Base-by-base conservation (phyloP, 2,113 vertebrate species). In the Phalacrocorax aristotelis region DNA sequence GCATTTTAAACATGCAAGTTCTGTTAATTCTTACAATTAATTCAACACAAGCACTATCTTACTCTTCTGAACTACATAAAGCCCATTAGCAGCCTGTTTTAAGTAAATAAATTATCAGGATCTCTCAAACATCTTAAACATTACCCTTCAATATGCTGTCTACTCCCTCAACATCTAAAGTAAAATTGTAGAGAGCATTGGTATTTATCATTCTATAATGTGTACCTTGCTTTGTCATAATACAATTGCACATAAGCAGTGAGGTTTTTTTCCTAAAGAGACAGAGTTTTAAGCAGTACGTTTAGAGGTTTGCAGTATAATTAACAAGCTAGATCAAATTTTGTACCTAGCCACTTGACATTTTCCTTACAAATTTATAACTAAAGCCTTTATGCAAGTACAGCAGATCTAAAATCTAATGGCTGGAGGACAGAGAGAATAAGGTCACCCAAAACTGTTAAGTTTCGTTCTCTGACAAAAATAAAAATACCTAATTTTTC, bases 291-390 rank as follows among this genome's bases (percentile, higher is more conserved):
- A 82, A 87, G 52, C n/a, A 66, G 25, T 30, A 87, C 13, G 22
- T 29, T 30, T 44, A 87, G 14, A 95, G 79, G 74, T 91, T 49
- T 79, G 69, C 52, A 72, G 42, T 7, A 65, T 87, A 88, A 90
- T 87, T 83, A 92, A 77, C 42, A 64, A 72, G 77, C 62, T 0
- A 74, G 55, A 91, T 72, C 38, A 84, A 58, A 92, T 86, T 91
- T 76, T 76, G 27, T 87, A 27, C 76, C 83, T 57, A 91, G 61
- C 19, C 40, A 69, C 48, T 87, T 91, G 92, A 91, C 90, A 85
- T 58, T 92, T 84, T 81, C 72, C 44, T 79, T 87, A 89, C 57
- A 92, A 93, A 96, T 95, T 82, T 91, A 57, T 84, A 92, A 93
- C 86, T 89, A 52, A 89, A 93, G 65, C 40, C 60, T 93, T 94